phyloP scores from a whole-genome alignment of 64 coral and sea anemone genomes.

The Actinia tenebrosa region DNA sequence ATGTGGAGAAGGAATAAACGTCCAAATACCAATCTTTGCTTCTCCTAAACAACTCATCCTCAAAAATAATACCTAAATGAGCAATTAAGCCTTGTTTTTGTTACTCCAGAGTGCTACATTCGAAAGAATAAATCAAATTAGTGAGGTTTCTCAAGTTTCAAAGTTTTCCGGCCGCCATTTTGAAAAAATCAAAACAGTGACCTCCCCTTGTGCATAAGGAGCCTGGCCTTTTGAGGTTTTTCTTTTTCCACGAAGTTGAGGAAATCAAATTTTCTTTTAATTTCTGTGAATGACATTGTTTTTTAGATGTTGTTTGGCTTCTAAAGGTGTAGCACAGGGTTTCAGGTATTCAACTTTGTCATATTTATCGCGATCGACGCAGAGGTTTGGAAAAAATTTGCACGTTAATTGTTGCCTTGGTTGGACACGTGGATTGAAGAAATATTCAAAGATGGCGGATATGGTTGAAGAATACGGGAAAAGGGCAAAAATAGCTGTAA shows the following conservation, averaged over 20 bases:
- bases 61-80: neutral
- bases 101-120: neutral
- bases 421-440: conserved; percentile 61
- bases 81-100: neutral
- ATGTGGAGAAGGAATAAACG: conserved; percentile 88
- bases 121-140: neutral
- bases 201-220: neutral
- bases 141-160: neutral
- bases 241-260: neutral
- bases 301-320: neutral
- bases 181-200: conserved; percentile 1
- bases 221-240: neutral
- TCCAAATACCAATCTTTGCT: conserved; percentile 89
- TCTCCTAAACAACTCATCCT: conserved; percentile 75
- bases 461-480: conserved; percentile 71
- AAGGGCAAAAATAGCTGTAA: conserved; percentile 75
- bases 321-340: conserved; percentile 9
- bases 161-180: conserved; percentile 24
- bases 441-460: conserved; percentile 65
- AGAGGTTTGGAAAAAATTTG: neutral
- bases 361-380: neutral
- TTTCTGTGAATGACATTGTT: conserved; percentile 19
- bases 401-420: neutral
- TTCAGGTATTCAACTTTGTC: conserved; percentile 16
- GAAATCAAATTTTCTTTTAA: conserved; percentile 5